Percentiles rank a stretch among this genome's conserved stretches.
Conservation (phyloP, 2,888 invertebrate genomes). For the Hypena proboscidalis region DNA sequence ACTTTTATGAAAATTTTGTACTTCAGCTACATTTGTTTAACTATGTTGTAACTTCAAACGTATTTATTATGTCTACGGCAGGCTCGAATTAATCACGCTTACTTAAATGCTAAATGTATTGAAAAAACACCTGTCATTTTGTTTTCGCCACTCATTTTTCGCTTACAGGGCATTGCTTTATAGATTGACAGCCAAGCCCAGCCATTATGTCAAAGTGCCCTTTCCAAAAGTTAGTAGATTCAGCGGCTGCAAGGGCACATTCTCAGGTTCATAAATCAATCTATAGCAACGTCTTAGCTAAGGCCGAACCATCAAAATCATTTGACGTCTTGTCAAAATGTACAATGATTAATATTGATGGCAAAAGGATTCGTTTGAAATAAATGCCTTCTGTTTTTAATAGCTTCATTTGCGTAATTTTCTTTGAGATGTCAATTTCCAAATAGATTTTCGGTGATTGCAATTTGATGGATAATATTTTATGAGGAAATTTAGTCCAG, state of each 20-base stretch:
- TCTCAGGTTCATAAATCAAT: slow-evolving; percentile 37
- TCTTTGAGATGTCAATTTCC: slow-evolving; percentile 24
- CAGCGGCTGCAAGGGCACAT: slow-evolving; percentile 29
- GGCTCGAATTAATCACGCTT: neutral
- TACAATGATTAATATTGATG: slow-evolving; percentile 35
- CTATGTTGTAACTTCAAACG: no score
- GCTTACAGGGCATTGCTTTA: slow-evolving; percentile 7
- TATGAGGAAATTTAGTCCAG: slow-evolving; percentile 10
- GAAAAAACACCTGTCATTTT: neutral
- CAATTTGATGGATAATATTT: slow-evolving; percentile 28
- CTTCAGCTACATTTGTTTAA: no score
- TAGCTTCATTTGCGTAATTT: slow-evolving; percentile 23
- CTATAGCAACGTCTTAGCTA: slow-evolving; percentile 17
- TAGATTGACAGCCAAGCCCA: slow-evolving; percentile 30
- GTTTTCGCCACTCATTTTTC: slow-evolving; percentile 1
- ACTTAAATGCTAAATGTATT: neutral
- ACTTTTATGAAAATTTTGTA: no score
- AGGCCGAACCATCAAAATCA: slow-evolving; percentile 19
- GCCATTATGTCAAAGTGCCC: slow-evolving; percentile 20
- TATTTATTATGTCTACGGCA: no score
- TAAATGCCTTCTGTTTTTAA: slow-evolving; percentile 33
- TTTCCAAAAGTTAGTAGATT: slow-evolving; percentile 18
- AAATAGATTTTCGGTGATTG: slow-evolving; percentile 27
- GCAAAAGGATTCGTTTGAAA: slow-evolving; percentile 27
- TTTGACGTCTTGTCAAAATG: slow-evolving; percentile 36